Conservation (phyloP, 1,140 invertebrate species). For the Oryctes rhinoceros region DNA sequence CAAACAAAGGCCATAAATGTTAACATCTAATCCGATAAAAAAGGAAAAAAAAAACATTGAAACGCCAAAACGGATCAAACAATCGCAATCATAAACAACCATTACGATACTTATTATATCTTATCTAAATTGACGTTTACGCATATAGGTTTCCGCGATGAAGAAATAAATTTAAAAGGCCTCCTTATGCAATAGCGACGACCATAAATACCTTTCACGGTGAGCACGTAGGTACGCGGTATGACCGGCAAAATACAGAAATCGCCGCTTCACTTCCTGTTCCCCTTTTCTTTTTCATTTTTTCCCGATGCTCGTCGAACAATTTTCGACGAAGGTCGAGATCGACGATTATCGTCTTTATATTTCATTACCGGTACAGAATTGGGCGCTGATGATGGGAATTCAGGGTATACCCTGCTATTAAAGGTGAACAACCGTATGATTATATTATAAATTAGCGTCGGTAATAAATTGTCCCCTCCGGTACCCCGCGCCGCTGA, state of each 20-base stretch:
- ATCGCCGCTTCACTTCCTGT: slow-evolving; percentile 4
- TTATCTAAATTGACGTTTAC: too few species aligned
- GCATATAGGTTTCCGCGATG: too few species aligned
- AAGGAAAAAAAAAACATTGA: too few species aligned
- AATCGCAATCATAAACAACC: too few species aligned
- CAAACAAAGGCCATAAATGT: too few species aligned
- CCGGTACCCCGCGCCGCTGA: not conserved
- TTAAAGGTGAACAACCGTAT: slow-evolving; percentile 31
- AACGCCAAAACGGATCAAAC: too few species aligned
- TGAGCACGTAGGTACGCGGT: not conserved
- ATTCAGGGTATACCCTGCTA: not conserved
- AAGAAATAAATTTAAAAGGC: too few species aligned
- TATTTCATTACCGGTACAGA: slow-evolving; percentile 3
- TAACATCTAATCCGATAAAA: too few species aligned
- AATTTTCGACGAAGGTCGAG: not conserved
- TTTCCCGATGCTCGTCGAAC: not conserved
- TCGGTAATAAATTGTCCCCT: not conserved
- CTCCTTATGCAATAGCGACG: too few species aligned
- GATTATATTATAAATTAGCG: slow-evolving; percentile 34
- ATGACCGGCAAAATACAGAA: not conserved
- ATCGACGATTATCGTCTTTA: slow-evolving; percentile 7
- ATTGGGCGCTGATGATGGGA: slow-evolving; percentile 1
- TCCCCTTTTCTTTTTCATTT: not conserved
- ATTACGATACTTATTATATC: too few species aligned
- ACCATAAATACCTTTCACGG: too few species aligned